phyloP scores from a whole-genome alignment of 1,140 invertebrate species.

The Geopemphigus sp. region DNA sequence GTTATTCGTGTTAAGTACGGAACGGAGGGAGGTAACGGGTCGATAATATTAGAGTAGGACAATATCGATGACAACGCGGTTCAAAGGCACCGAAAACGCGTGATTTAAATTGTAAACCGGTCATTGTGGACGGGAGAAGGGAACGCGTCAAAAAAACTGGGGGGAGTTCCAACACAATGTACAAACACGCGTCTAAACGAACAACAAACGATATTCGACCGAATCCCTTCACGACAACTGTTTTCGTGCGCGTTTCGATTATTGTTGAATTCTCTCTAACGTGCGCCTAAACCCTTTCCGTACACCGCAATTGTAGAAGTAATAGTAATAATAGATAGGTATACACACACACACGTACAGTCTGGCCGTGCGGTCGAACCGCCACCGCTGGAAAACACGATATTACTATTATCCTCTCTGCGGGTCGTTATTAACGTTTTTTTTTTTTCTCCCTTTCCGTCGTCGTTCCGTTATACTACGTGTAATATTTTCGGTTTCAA shows the following conservation, averaged over 20 bases:
- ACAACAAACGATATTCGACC: background rate
- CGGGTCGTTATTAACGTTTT: conserved; percentile 15
- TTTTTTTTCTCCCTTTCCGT: background rate
- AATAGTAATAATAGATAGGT: no score
- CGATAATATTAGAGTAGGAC: no score
- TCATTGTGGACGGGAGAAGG: background rate
- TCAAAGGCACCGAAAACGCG: no score
- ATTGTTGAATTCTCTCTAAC: background rate
- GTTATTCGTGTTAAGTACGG: no score
- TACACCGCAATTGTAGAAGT: background rate
- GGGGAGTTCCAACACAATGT: background rate
- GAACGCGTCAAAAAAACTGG: background rate
- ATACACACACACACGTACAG: no score
- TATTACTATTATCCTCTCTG: conserved; percentile 44
- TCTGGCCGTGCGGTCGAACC: background rate
- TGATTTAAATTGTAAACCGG: background rate
- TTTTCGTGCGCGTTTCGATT: background rate
- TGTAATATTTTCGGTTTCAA: conserved; percentile 16
- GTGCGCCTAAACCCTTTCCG: background rate
- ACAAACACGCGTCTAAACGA: no score
- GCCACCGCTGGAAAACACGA: background rate
- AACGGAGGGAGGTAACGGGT: no score
- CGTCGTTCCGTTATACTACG: background rate
- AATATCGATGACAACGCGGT: no score
- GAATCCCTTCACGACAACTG: background rate